Evolutionary conservation across 2,113 vertebrate species (phyloP).

Genomic region (Osmerus eperlanus): DNA sequence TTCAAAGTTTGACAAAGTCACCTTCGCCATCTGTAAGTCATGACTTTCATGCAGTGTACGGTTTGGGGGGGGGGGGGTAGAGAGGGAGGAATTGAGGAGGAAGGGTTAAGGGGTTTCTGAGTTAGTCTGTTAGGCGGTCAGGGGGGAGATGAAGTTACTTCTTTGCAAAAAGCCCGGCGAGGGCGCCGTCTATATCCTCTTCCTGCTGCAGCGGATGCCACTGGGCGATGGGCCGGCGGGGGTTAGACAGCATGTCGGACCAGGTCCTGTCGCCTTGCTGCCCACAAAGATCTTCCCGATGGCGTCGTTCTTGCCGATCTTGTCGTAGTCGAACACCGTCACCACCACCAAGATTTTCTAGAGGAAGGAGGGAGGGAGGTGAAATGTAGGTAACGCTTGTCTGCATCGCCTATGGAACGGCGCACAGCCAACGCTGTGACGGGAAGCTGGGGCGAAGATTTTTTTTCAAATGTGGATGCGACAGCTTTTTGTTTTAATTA

Average conservation of each 20-base stretch:
- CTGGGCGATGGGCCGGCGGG: conserved; percentile 94
- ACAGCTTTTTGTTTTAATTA: no score
- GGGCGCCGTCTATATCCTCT: conserved; percentile 89
- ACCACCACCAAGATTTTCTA: conserved; percentile 97
- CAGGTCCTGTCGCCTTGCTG: conserved; percentile 86
- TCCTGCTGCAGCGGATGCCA: conserved; percentile 95
- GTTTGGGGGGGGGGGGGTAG: background rate
- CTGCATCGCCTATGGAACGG: no score
- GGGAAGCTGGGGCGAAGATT: no score
- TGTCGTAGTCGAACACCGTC: conserved; percentile 98
- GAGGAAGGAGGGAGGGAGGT: background rate
- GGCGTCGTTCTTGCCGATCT: conserved; percentile 97
- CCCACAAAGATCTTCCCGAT: conserved; percentile 97
- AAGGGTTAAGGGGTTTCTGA: conserved; percentile 44
- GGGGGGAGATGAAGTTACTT: conserved; percentile 77
- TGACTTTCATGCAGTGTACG: conserved; percentile 71
- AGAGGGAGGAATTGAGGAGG: conserved; percentile 2
- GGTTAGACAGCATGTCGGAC: conserved; percentile 97
- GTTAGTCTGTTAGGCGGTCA: conserved; percentile 59
- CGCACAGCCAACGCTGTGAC: no score
- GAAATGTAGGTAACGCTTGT: no score
- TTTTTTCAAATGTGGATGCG: no score
- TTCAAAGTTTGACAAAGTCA: conserved; percentile 48
- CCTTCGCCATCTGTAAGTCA: conserved; percentile 46
- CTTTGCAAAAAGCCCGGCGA: conserved; percentile 81